A percentile compares a stretch with the other conserved stretches of the same genome.
These are phyloP conservation scores for Diuraphis noxia DNA, from an alignment of 1,140 invertebrate genomes.

Conservation along the genomic window DNA sequence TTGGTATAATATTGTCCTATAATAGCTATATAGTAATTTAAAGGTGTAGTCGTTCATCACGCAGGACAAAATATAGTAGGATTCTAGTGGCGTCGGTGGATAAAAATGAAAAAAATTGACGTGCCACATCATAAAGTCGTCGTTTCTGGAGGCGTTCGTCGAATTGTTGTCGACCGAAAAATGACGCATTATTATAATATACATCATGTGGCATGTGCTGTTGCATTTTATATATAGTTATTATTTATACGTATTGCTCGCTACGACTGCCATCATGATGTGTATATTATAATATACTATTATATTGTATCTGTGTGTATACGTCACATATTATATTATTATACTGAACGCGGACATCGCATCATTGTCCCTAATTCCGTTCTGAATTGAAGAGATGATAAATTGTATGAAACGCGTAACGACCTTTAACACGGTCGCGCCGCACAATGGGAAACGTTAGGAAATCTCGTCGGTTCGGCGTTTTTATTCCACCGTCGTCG, in stretches of 20 bases:
- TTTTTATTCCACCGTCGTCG: neutral
- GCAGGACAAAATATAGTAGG: neutral
- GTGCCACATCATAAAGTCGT: neutral
- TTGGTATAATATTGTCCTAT: neutral
- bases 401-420: neutral
- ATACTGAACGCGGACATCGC: neutral
- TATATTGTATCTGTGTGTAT: neutral
- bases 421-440: neutral
- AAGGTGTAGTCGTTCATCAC: neutral
- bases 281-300: neutral
- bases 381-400: neutral
- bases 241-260: neutral
- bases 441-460: neutral
- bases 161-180: neutral
- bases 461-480: neutral
- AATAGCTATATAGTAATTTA: no score
- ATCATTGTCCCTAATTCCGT: constrained; percentile 6
- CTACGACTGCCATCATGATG: neutral
- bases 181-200: neutral
- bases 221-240: constrained; percentile 11
- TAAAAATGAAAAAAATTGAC: neutral
- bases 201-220: no score
- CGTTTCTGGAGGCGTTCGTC: neutral
- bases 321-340: neutral
- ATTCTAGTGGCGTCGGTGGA: neutral